Evolutionary conservation across 2,888 invertebrate species (phyloP).

Genomic region (Zhuqinia jingwanae): DNA sequence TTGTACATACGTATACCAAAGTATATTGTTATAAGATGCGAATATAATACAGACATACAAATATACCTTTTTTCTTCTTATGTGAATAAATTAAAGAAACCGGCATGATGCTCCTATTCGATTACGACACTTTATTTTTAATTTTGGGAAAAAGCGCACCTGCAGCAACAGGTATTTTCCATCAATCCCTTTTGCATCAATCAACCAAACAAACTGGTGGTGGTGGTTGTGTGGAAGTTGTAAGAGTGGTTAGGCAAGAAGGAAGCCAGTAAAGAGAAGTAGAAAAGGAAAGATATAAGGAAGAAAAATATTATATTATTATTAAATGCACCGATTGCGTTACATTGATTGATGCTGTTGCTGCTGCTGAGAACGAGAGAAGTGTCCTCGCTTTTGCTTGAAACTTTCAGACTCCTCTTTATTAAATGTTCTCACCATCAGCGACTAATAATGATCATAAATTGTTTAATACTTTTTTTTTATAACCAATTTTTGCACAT

Average conservation of each 20-base stretch:
- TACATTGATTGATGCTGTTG: background rate
- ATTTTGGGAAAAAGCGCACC: constrained; percentile 48
- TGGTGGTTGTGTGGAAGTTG: background rate
- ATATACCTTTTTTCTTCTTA: background rate
- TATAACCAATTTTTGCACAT: constrained; percentile 16
- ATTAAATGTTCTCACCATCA: constrained; percentile 9
- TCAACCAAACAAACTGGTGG: background rate
- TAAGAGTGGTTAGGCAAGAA: background rate
- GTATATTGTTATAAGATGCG: background rate
- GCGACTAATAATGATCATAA: constrained; percentile 8
- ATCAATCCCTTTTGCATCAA: constrained; percentile 1
- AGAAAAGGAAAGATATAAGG: constrained; percentile 28
- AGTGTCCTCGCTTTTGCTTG: background rate
- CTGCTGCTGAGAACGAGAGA: background rate
- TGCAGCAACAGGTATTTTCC: constrained; percentile 35
- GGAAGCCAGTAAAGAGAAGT: constrained; percentile 21
- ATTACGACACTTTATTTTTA: constrained; percentile 39
- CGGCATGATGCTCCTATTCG: background rate
- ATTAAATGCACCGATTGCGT: constrained; percentile 8
- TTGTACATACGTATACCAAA: background rate
- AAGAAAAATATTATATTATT: constrained; percentile 20
- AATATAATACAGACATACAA: too few species aligned
- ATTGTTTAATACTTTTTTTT: constrained; percentile 4
- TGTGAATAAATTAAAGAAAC: constrained; percentile 7
- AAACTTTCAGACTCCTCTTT: background rate